Base-by-base conservation (phyloP, 2,113 vertebrate genomes). In the Pseudois nayaur region DNA sequence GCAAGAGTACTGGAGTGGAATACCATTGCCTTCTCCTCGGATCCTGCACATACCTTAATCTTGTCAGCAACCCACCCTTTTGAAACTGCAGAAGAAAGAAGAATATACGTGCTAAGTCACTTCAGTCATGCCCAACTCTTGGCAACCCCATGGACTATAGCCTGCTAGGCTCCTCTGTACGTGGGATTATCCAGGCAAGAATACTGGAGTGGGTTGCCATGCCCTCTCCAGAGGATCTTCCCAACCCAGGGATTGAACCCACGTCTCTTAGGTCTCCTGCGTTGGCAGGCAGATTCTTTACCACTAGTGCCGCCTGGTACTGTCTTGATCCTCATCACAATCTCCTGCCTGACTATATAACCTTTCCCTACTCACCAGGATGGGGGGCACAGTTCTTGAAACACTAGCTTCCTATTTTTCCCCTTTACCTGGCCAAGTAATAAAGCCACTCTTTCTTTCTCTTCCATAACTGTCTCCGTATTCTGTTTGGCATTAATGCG, bases 331-430 rank as follows among this genome's bases (percentile, higher is more conserved):
- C 36, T 43, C 13, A 43, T 23, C 36, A 14, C 36, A 74, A 13
- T 74, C 71, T 74, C 71, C 71, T 3, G 5, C 11, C 36, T 43
- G 71, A 43, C 21, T 74, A 7, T 43, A 43, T 43, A 74, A 74
- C 19, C 21, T 43, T 74, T 74, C 21, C 71, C 71, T 74, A 74
- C 71, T 25, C 71, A 6, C 71, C 71, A 74, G 36, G 36, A 5
- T 0, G 0, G 36, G n/a, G 19, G 0, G 21, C 36, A 40, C 67
- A 74, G 36, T 40, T 74, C 36, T 74, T 43, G 21, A 74, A 25
- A 11, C 64, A 43, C 71, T 43, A 74, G 11, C 21, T 43, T 43
- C 10, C 21, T 25, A 21, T 74, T 23, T 43, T 43, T 7, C 36
- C 71, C 11, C 71, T 74, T 74, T 74, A 25, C 36, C 71, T 43